Base-by-base conservation (phyloP, 2,113 vertebrate genomes). In the Apistogramma diplotaenia region DNA sequence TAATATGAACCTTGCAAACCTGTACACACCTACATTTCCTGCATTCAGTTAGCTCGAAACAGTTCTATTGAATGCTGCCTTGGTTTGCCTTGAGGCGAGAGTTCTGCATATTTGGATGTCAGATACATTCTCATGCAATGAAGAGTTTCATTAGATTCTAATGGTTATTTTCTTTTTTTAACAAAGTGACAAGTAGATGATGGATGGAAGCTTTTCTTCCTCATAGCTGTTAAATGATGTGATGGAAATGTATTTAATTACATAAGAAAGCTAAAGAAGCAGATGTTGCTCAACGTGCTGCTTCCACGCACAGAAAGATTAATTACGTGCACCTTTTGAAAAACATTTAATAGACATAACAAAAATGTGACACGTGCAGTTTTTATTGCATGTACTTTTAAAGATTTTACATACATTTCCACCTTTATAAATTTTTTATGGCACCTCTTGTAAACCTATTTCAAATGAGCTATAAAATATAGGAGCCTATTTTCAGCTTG, bases 31-130 rank as follows among this genome's bases (percentile, higher is more conserved):
- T 87, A 87, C 90, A 92, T 94, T 89, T 93, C 54, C 62, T 87
- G 86, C 81, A 80, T 74, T 81, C 92, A 93, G 58, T 91, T 37
- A 89, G 70, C 74, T 85, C 87, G 89, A 82, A 93, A 81, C 58
- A 82, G 62, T 57, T 76, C 75, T 77, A 59, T 57, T 73, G 80
- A 93, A 83, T 80, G 57, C 56, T 74, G 74, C 67, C 31, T 43
- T 74, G 71, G 56, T 71, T 70, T 77, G 86, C 92, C 90, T 82
- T 27, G 0, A 60, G 87, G 86, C 91, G 56, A 49, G 27, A 62
- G 79, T 84, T 83, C 79, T 87, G 91, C 94, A 93, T 93, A 93
- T 93, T 94, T 95, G 81, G 62, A 80, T 93, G 94, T 90, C 94
- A 95, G 88, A 71, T 79, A 82, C 83, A 76, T 85, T 92, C 62